These are phyloP conservation scores for Phlogophora meticulosa DNA, from an alignment of 2,888 invertebrate species.

Conservation along the genomic window DNA sequence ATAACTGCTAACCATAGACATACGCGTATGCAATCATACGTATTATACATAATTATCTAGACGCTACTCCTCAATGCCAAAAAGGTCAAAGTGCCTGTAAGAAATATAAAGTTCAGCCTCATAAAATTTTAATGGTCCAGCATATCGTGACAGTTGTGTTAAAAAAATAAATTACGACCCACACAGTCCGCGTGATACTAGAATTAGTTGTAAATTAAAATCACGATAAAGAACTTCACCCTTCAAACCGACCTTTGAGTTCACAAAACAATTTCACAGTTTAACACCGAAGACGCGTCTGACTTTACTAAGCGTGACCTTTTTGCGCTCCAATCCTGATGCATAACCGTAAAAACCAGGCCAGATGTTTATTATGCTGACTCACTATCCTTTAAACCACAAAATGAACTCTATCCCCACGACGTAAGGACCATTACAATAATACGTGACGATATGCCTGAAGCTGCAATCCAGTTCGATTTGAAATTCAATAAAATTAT, in stretches of 20 bases:
- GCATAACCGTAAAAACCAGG: constrained; percentile 76
- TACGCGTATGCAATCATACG: no score
- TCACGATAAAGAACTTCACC: constrained; percentile 31
- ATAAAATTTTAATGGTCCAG: constrained; percentile 4
- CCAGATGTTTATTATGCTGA: constrained; percentile 85
- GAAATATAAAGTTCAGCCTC: constrained; percentile 3
- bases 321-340: constrained; percentile 75
- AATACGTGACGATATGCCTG: constrained; percentile 67
- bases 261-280: constrained; percentile 60
- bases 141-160: constrained; percentile 22
- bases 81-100: constrained; percentile 3
- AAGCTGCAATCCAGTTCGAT: constrained; percentile 64
- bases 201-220: constrained; percentile 39
- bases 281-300: constrained; percentile 43
- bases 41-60: no score
- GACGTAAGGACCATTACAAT: constrained; percentile 50
- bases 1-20: no score
- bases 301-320: constrained; percentile 70
- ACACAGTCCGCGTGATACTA: constrained; percentile 28
- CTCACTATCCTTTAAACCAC: constrained; percentile 74
- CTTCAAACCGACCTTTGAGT: constrained; percentile 37
- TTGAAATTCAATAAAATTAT: constrained; percentile 70
- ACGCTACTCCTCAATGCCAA: background rate
- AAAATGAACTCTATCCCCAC: constrained; percentile 56
- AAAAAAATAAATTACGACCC: constrained; percentile 33